Base-by-base conservation (phyloP, 2,113 vertebrate genomes). In the Corythornis madagascariensis region DNA sequence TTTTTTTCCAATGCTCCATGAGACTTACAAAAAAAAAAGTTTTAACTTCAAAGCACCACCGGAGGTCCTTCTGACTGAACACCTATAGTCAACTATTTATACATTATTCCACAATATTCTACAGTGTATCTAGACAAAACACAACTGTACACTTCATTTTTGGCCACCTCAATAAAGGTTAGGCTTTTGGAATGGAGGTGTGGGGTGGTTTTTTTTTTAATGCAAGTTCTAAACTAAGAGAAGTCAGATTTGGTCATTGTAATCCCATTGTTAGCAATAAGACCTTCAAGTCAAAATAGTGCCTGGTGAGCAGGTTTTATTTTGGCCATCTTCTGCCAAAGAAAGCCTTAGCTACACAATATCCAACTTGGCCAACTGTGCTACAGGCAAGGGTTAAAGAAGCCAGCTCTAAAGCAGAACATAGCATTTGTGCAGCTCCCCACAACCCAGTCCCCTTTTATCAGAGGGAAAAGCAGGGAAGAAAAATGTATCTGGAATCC, bases 21-120 rank as follows among this genome's bases (percentile, higher is more conserved):
- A 90, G 63, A 16, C 91, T 86, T 79, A 89, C 42, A 24, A n/a
- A 50, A 82, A 89, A 89, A 59, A 85, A 64, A 81, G 69, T 93
- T 94, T 89, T 92, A 96, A 94, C 63, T 95, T 95, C 57, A 89
- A 97, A 97, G 94, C 91, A 97, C 96, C 97, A 79, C 70, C 22
- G 21, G 88, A 93, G 74, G 86, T 95, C 57, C 79, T 93, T 94
- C 91, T 76, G 53, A 91, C 55, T 76, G 67, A 91, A 97, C 79
- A 91, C 72, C 74, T 95, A 93, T 63, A 96, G 25, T 91, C 94
- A 93, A 95, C 96, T 97, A 98, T 96, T 98, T 98, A 97, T 99
- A 99, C 97, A 99, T 98, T 98, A 98, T 98, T 98, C 98, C 98
- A 99, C 98, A 92, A 97, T 98, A 98, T 98, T 98, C 98, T 99